Evolutionary conservation across 2,113 vertebrate genomes (phyloP).

Genomic region (Papio anubis): DNA sequence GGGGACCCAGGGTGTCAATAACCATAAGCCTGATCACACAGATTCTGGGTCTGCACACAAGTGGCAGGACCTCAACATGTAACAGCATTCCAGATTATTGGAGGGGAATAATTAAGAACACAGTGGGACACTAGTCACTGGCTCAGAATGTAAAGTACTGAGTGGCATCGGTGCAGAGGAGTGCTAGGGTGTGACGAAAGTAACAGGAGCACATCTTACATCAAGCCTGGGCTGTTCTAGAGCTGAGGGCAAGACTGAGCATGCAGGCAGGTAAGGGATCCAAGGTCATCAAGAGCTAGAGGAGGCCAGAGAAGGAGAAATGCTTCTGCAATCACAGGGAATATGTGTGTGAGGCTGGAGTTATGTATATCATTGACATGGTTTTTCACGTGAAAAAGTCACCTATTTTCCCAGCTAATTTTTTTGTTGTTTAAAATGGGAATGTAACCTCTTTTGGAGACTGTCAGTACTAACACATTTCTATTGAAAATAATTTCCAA

Average conservation of each 20-base stretch:
- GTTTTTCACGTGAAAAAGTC: neutral
- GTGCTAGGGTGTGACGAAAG: neutral
- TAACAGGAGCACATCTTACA: neutral
- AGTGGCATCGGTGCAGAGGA: neutral
- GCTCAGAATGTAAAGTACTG: neutral
- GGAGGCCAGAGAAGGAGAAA: neutral
- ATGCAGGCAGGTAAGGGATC: neutral
- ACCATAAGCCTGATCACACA: neutral
- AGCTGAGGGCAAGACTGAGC: neutral
- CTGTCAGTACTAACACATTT: neutral
- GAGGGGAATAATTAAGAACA: neutral
- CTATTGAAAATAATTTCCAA: constrained; percentile 31
- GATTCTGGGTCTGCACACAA: neutral
- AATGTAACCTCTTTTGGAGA: neutral
- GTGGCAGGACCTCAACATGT: neutral
- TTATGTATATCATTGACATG: neutral
- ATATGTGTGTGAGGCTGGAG: neutral
- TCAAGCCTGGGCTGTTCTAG: neutral
- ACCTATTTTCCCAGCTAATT: neutral
- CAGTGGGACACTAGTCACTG: neutral
- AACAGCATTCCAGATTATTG: neutral
- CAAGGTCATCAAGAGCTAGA: neutral
- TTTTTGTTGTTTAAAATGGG: constrained; percentile 19
- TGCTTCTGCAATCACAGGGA: neutral
- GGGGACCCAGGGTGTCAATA: neutral